phyloP scores from a whole-genome alignment of 2,113 vertebrate genomes.

The Buteo buteo region DNA sequence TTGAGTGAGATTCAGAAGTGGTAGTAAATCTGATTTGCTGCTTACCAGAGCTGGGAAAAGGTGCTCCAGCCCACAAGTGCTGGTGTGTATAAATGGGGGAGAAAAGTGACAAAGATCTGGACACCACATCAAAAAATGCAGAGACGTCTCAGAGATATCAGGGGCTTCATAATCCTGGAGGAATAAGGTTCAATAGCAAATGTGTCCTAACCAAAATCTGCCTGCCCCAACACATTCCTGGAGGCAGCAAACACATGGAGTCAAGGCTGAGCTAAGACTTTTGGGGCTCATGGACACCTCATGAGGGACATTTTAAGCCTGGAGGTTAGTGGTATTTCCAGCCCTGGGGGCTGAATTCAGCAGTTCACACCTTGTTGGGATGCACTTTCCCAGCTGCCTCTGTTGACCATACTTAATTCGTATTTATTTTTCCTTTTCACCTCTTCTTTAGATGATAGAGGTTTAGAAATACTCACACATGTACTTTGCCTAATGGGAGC shows the following conservation, averaged over 20 bases:
- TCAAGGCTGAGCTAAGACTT: neutral
- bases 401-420: neutral
- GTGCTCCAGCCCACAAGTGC: neutral
- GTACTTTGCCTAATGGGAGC: neutral
- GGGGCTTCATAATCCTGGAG: neutral
- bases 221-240: neutral
- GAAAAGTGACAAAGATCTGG: neutral
- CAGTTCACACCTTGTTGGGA: neutral
- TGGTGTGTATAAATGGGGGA: neutral
- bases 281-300: neutral
- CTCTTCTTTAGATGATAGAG: neutral
- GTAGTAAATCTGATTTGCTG: neutral
- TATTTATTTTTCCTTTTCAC: neutral
- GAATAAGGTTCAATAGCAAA: neutral
- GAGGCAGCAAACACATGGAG: neutral
- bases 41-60: neutral
- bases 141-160: neutral
- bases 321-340: neutral
- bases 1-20: neutral
- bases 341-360: neutral
- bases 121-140: neutral
- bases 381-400: neutral
- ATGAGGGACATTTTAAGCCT: neutral
- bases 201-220: neutral
- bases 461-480: rapidly evolving